phyloP scores from a whole-genome alignment of 2,888 invertebrate species.

The Nemoura dubitans region DNA sequence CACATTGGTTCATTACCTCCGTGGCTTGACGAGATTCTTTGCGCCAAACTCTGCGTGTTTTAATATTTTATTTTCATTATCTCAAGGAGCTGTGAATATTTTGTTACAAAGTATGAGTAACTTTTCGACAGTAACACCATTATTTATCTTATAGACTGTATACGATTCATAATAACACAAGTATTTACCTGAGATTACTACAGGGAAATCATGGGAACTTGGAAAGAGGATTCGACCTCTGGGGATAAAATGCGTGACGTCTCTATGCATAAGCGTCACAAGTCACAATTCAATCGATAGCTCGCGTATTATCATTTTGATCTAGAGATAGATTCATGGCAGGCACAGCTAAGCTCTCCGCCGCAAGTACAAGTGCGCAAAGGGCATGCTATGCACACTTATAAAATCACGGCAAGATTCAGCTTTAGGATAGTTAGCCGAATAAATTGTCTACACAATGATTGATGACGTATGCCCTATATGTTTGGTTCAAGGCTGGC shows the following conservation, averaged over 20 bases:
- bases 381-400: not conserved
- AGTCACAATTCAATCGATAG: not conserved
- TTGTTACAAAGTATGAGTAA: not conserved
- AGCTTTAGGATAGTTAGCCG: not conserved
- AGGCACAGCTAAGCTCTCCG: not conserved
- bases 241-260: not conserved
- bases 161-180: conserved; percentile 19
- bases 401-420: not conserved
- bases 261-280: not conserved
- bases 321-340: not conserved
- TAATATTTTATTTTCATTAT: conserved; percentile 12
- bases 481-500: conserved; percentile 24
- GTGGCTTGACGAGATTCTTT: not conserved
- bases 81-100: not conserved
- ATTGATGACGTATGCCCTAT: conserved; percentile 3
- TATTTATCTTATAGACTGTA: not conserved
- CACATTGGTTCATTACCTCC: not conserved
- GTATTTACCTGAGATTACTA: conserved; percentile 25
- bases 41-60: not conserved
- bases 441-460: conserved; percentile 13
- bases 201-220: conserved; percentile 21
- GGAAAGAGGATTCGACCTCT: conserved; percentile 21
- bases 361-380: not conserved
- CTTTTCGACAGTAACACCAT: not conserved
- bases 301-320: not conserved